phyloP scores from a whole-genome alignment of 2,797 vertebrate genomes.

The Sciurus vulgaris region DNA sequence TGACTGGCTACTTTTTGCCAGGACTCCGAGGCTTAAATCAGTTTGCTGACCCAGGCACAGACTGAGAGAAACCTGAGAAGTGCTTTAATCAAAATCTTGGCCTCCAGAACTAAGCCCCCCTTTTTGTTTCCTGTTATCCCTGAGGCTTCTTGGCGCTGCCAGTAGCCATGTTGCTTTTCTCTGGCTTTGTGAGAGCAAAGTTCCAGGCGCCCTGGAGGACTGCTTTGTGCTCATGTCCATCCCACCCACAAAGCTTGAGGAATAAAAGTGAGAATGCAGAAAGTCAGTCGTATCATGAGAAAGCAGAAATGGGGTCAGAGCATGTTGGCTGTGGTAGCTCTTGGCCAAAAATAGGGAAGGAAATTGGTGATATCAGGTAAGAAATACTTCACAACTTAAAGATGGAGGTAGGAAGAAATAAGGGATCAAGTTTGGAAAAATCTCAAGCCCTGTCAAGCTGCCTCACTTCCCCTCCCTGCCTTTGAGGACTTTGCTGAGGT shows the following conservation, averaged over 20 bases:
- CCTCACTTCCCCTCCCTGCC: background rate
- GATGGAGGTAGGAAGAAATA: background rate
- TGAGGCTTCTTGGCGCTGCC: constrained; percentile 68
- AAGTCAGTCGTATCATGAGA: background rate
- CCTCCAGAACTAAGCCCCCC: background rate
- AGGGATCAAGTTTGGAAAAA: background rate
- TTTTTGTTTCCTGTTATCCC: constrained; percentile 77
- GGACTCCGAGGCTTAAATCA: background rate
- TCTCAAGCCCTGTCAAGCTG: background rate
- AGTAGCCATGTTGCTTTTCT: constrained; percentile 67
- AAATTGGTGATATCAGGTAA: background rate
- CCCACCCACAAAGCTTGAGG: background rate
- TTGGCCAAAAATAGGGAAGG: background rate
- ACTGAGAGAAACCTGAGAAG: constrained; percentile 65
- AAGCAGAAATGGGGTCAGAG: background rate
- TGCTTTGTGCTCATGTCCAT: background rate
- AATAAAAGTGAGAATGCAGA: background rate
- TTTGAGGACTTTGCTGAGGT: background rate
- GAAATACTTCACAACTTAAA: background rate
- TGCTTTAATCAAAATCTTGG: constrained; percentile 71
- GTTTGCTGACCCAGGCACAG: constrained; percentile 41
- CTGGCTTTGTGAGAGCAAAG: constrained; percentile 27
- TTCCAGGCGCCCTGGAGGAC: background rate
- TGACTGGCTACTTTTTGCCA: background rate
- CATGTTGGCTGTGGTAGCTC: background rate